Evolutionary conservation across 1,140 invertebrate genomes (phyloP).

Genomic region (Lethrus apterus): DNA sequence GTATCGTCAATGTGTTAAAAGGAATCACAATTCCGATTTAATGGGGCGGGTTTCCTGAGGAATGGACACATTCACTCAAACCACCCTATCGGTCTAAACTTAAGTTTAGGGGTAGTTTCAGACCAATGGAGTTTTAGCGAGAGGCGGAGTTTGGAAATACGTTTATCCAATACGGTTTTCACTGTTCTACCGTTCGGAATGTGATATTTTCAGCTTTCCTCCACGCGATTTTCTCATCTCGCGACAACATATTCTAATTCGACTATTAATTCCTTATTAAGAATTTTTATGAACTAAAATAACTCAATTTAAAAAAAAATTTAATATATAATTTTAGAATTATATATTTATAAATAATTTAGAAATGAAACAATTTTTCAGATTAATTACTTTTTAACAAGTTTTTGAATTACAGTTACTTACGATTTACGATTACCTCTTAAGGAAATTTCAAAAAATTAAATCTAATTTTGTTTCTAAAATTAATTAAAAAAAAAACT

Average conservation of each 20-base stretch:
- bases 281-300: too few species aligned
- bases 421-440: too few species aligned
- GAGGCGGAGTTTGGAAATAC: slow-evolving; percentile 39
- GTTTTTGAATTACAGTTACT: too few species aligned
- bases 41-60: slow-evolving; percentile 16
- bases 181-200: slow-evolving; percentile 34
- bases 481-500: too few species aligned
- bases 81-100: slow-evolving; percentile 41
- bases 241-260: slow-evolving; percentile 23
- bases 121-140: slow-evolving; percentile 37
- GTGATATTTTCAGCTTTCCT: slow-evolving; percentile 22
- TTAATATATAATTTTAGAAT: too few species aligned
- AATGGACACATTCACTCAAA: slow-evolving; percentile 29
- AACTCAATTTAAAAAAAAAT: too few species aligned
- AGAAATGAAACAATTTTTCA: too few species aligned
- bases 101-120: slow-evolving; percentile 37
- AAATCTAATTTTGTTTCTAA: too few species aligned
- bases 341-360: too few species aligned
- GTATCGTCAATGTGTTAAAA: slow-evolving; percentile 2
- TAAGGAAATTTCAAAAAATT: too few species aligned
- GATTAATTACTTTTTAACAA: too few species aligned
- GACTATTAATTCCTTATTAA: slow-evolving; percentile 14
- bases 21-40: slow-evolving; percentile 3
- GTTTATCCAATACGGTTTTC: slow-evolving; percentile 43
- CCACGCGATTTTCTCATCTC: slow-evolving; percentile 9